These are phyloP conservation scores for Bubo scandiacus DNA, from an alignment of 2,113 vertebrate species.

Conservation along the genomic window DNA sequence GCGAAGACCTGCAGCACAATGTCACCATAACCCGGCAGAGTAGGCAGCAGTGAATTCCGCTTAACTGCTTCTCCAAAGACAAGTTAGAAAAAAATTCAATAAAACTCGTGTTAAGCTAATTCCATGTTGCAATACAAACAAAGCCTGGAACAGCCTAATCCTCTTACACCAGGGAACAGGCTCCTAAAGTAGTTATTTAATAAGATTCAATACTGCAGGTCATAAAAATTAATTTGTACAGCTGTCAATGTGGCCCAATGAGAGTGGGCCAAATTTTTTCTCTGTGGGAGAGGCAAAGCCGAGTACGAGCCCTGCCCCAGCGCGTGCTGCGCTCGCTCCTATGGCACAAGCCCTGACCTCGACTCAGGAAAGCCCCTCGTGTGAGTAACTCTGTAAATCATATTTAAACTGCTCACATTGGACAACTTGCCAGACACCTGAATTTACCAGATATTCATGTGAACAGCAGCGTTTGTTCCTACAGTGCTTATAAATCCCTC, in stretches of 20 bases:
- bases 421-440: not conserved
- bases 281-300: not conserved
- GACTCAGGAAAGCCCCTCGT: not conserved
- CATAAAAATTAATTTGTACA: slow-evolving; percentile 21
- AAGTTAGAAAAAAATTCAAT: not conserved
- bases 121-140: slow-evolving; percentile 1
- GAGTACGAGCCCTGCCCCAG: not conserved
- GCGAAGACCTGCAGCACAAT: not conserved
- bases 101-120: not conserved
- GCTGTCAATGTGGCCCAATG: not conserved
- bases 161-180: not conserved
- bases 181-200: slow-evolving; percentile 31
- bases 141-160: slow-evolving; percentile 21
- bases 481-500: not conserved
- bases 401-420: fast-evolving
- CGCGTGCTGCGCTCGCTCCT: fast-evolving
- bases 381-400: too few species aligned
- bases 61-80: not conserved
- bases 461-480: not conserved
- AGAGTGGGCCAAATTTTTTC: not conserved
- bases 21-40: not conserved
- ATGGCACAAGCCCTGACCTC: not conserved
- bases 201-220: slow-evolving; percentile 45
- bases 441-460: fast-evolving
- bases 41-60: not conserved